Evolutionary conservation across 2,888 invertebrate species (phyloP), one percentile per base, ranked within the genome.

Genomic region (Minunthozetes semirufus): DNA sequence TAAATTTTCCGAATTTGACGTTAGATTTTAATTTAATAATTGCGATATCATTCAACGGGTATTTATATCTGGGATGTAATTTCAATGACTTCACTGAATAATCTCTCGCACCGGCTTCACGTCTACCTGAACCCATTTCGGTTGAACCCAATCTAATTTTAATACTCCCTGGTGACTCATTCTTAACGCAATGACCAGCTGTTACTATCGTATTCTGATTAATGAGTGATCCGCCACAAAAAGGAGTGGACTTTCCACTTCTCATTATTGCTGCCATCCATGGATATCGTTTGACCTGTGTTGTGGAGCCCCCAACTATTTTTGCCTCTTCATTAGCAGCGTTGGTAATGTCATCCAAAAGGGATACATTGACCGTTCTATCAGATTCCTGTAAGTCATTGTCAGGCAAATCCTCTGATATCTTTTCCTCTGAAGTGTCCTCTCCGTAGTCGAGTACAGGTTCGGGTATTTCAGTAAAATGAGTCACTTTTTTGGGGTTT

Each of bases 141-240:
- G 53, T 17, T 25, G 46, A 6, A 22, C 72, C 72, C 48, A 72
- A 72, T 13, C 72, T 48, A 6, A 72, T 22, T 3, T 2, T 5
- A 6, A 72, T 5, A 4, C 25, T 25, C 3, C 50, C 15, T n/a
- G 72, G 50, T 4, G 48, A 22, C 19, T 48, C 42, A 5, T n/a
- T 5, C 22, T 48, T 22, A 4, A 72, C 29, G 53, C 72, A 72
- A 72, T 72, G 72, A 5, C 22, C 72, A 3, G 72, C 72, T n/a
- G 72, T 72, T n/a, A 72, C 29, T 17, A 72, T 25, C 3, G 42
- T 22, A 3, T 22, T 13, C 3, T 11, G 5, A 11, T 8, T 13
- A 19, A 72, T 48, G 4, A 72, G 48, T 11, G 46, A 19, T 19
- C 72, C 72, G 72, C 72, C 72, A 48, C 72, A 72, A 25, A 72